Percentiles rank a stretch among this genome's conserved stretches.
Evolutionary conservation across 2,113 vertebrate genomes (phyloP).

Genomic region (Siniperca chuatsi): DNA sequence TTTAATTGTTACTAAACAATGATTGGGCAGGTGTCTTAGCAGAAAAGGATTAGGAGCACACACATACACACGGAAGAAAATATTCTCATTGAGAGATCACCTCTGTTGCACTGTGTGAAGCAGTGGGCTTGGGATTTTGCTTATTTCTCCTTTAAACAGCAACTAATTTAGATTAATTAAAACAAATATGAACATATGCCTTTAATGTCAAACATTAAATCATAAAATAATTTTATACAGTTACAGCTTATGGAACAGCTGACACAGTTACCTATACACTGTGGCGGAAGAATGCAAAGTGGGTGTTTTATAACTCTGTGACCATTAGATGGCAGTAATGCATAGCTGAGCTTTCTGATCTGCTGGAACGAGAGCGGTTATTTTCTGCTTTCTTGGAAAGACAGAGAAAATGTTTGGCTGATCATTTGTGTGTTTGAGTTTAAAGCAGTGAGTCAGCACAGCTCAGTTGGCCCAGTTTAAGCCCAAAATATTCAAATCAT

Average conservation of each 20-base stretch:
- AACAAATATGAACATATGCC: not conserved
- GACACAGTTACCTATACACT: not conserved
- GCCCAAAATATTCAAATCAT: not conserved
- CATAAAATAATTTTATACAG: not conserved
- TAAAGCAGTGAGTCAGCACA: conserved; percentile 66
- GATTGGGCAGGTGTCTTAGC: conserved; percentile 75
- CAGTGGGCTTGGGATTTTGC: not conserved
- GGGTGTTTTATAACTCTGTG: conserved; percentile 29
- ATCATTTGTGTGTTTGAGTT: conserved; percentile 27
- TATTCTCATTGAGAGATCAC: not conserved
- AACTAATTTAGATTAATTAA: not conserved
- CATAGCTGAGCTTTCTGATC: conserved; percentile 60
- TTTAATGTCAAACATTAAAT: not conserved
- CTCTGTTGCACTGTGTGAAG: not conserved
- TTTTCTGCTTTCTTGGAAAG: conserved; percentile 44
- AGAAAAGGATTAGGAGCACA: conserved; percentile 41
- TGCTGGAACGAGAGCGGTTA: not conserved
- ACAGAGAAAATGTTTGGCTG: conserved; percentile 26
- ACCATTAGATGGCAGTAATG: conserved; percentile 87
- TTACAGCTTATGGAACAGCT: not conserved
- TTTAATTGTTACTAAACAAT: conserved; percentile 62
- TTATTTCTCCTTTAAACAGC: not conserved
- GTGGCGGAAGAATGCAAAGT: not conserved
- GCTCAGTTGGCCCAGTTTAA: conserved; percentile 6
- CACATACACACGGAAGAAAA: conserved; percentile 6